phyloP scores from a whole-genome alignment of 2,113 vertebrate genomes.

The Thalassarche chlororhynchos region DNA sequence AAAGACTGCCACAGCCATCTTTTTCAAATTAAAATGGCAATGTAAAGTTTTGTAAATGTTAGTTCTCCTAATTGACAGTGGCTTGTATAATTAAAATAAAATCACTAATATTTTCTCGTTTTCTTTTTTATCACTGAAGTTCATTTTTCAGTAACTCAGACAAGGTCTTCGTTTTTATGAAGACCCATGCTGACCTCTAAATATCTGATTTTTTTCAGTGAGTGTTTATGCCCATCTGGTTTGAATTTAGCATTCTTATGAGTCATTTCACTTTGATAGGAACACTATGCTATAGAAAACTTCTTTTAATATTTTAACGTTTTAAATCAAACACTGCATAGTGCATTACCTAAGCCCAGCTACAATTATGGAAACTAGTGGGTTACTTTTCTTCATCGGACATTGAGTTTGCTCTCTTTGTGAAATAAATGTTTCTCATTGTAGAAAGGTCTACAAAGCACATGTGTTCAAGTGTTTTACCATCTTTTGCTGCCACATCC shows the following conservation, averaged over 20 bases:
- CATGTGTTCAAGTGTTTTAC: conserved; percentile 61
- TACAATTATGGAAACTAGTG: conserved; percentile 29
- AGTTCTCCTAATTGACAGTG: conserved; percentile 73
- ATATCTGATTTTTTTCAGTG: conserved; percentile 76
- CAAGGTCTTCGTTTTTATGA: conserved; percentile 81
- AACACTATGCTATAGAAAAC: conserved; percentile 78
- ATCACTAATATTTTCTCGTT: conserved; percentile 71
- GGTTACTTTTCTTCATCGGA: not conserved
- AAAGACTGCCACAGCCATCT: conserved; percentile 49
- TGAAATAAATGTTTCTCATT: conserved; percentile 32
- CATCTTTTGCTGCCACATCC: conserved; percentile 44
- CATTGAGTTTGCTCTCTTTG: conserved; percentile 24
- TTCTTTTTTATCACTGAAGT: conserved; percentile 69
- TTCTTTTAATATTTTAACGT: conserved; percentile 81
- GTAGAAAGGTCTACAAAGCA: conserved; percentile 51
- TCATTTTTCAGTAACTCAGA: conserved; percentile 74
- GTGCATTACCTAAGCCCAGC: conserved; percentile 69
- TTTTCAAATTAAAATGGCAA: conserved; percentile 74
- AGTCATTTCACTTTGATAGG: conserved; percentile 86
- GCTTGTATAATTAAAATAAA: conserved; percentile 76
- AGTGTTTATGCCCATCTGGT: conserved; percentile 85
- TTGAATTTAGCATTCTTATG: conserved; percentile 86
- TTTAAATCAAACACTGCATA: conserved; percentile 75
- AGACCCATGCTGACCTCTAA: conserved; percentile 79
- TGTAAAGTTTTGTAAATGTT: conserved; percentile 73